phyloP scores from a whole-genome alignment of 2,113 vertebrate species.

The Marmota flaviventris region DNA sequence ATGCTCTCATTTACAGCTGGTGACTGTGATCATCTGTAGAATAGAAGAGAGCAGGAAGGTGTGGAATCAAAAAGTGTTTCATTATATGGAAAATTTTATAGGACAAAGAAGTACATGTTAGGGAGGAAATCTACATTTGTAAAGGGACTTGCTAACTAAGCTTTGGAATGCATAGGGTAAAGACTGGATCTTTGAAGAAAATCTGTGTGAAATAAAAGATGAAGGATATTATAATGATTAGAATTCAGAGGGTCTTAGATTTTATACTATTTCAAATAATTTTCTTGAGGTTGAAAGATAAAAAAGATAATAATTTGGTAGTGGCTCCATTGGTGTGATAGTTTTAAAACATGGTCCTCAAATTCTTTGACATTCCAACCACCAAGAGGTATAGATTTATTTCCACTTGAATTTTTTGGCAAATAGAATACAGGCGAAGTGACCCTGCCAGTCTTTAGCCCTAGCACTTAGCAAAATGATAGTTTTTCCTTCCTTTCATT shows the following conservation, averaged over 20 bases:
- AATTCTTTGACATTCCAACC: background rate
- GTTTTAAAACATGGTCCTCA: slow-evolving; percentile 31
- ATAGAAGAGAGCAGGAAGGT: background rate
- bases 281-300: background rate
- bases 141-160: slow-evolving; percentile 22
- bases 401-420: slow-evolving; percentile 5
- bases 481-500: background rate
- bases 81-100: slow-evolving; percentile 43
- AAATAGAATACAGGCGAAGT: background rate
- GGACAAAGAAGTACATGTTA: slow-evolving; percentile 9
- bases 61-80: slow-evolving; percentile 43
- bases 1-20: slow-evolving; percentile 56
- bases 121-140: slow-evolving; percentile 33
- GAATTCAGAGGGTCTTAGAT: slow-evolving; percentile 8
- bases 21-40: slow-evolving; percentile 46
- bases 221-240: slow-evolving; percentile 32
- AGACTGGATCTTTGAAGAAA: slow-evolving; percentile 45
- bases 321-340: background rate
- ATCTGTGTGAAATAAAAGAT: slow-evolving; percentile 52
- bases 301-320: slow-evolving; percentile 32
- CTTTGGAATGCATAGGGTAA: slow-evolving; percentile 29
- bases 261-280: slow-evolving; percentile 36
- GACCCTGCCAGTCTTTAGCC: background rate
- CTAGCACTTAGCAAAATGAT: background rate
- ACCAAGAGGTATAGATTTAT: background rate